Base-by-base conservation (phyloP, 2,113 vertebrate genomes). In the Hyperoodon ampullatus region DNA sequence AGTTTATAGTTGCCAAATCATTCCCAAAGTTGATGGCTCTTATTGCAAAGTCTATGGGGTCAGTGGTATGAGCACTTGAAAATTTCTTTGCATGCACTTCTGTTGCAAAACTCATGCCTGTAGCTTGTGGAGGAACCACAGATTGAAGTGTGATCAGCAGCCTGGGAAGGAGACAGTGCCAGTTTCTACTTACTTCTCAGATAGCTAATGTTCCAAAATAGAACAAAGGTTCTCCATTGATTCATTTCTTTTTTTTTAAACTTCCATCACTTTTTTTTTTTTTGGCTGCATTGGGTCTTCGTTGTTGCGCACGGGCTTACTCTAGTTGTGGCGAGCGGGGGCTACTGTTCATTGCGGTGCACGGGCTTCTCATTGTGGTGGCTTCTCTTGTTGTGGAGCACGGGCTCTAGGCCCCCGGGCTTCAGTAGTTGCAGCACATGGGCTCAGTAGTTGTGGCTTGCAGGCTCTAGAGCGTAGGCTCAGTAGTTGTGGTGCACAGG, bases 1-100 rank as follows among this genome's bases (percentile, higher is more conserved):
- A 96, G 50, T 84, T 87, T 96, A 8, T 93, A 78, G 50, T 95
- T 94, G 84, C 95, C 84, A 95, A 70, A 55, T 87, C 90, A 77
- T 66, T 94, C 28, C 35, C 63, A 85, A 88, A 92, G 70, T 89
- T 83, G 58, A 50, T 95, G 94, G 39, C 33, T 93, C 44, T 97
- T 89, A 89, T 50, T 82, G 75, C 70, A 84, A 58, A 91, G 77
- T 72, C 70, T 77, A 65, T 81, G 55, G 96, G 61, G 58, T 77
- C 47, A 66, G 33, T 89, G 90, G 30, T 72, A 42, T 92, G 47
- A 81, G 18, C 30, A 44, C 85, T 77, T 61, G 30, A 68, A 39
- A 75, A 80, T 58, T 83, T 89, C 72, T 95, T 71, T 89, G 63
- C 65, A 19, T 90, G n/a, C 42, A 30, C n/a, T 87, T 24, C 33